Evolutionary conservation across 2,797 vertebrate genomes (phyloP), one percentile per base, ranked within the genome.

Genomic region (Galaxias olidus): DNA sequence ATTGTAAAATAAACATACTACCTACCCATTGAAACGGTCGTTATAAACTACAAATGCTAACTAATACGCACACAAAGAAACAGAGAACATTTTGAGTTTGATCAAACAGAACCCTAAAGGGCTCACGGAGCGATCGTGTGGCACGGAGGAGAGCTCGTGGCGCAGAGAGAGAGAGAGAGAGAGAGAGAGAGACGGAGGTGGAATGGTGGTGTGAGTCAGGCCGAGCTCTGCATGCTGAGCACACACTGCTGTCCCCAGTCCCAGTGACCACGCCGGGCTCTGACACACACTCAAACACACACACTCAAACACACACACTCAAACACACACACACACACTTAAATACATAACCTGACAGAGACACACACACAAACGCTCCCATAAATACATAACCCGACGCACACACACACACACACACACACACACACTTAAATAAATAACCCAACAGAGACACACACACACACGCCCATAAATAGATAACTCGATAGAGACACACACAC

Each of bases 191-290:
- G 71, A 66, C 65, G 63, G 68, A 65, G 63, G 56, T 69, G 77
- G 71, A 69, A 11, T 20, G 69, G 56, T 54, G 55, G 40, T 62
- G 60, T 83, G 84, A 82, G 60, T 83, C 76, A 82, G 54, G 64
- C 65, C 67, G 61, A 67, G 66, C 46, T 58, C 40, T 74, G 64
- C 68, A 74, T 61, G 59, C 41, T 49, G 10, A 72, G 77, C 63
- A 85, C 73, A 67, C 58, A 65, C 63, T 76, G 77, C 74, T 66
- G 61, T 77, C 72, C 72, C 76, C 63, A 70, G 67, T 74, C 59
- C 47, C 47, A 48, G 66, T 71, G 77, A 72, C 73, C 74, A 73
- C 13, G 54, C 59, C 47, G 59, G 54, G 41, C 51, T 65, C 17
- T 1, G 63, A 11, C 67, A 71, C 44, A 49, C 70, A 64, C 57